Base-by-base conservation (phyloP, 2,888 invertebrate species). In the Drosophila villosipedis region DNA sequence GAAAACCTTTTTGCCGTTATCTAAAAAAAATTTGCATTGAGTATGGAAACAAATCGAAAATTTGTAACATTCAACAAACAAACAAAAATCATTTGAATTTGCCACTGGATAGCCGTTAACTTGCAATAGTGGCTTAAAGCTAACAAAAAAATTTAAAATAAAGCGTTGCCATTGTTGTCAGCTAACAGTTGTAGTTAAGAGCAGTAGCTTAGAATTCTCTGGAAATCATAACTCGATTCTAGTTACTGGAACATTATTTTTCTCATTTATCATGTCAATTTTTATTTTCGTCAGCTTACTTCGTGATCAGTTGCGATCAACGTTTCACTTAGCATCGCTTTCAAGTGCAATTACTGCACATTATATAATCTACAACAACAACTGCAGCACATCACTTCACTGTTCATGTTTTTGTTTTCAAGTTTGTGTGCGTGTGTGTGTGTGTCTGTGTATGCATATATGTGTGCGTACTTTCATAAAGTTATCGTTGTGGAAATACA, bases 331-430 rank as follows among this genome's bases (percentile, higher is more conserved):
- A n/a, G 57, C 41, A 57, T 16, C 49, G 33, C 12, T 49, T 49
- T 49, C 60, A 57, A 60, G 41, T 72, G 60, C 64, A 57, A 52
- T 64, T 59, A 47, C 37, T 39, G 19, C 25, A 30, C 49, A 63
- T 73, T 78, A 63, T 73, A 52, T 64, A 75, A 70, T 55, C 16
- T 47, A 16, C 59, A 16, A 37, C 69, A 16, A 37, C 35, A 30
- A 37, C 37, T 30, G 33, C n/a, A 49, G 2, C 49, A 39, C 22
- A 5, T 22, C 43, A 43, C n/a, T n/a, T n/a, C n/a, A 37, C 37
- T 16, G 16, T 16, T 16, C 16, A 6, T 37, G 37, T 37, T 16
- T 37, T 37, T 5, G 0, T 37, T 37, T 37, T 35, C 33, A 31
- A 9, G 33, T 4, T 12, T 33, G 33, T 9, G 12, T 33, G 35